Evolutionary conservation across 2,888 invertebrate genomes (phyloP).

Genomic region (Dicyrtoma fusca): DNA sequence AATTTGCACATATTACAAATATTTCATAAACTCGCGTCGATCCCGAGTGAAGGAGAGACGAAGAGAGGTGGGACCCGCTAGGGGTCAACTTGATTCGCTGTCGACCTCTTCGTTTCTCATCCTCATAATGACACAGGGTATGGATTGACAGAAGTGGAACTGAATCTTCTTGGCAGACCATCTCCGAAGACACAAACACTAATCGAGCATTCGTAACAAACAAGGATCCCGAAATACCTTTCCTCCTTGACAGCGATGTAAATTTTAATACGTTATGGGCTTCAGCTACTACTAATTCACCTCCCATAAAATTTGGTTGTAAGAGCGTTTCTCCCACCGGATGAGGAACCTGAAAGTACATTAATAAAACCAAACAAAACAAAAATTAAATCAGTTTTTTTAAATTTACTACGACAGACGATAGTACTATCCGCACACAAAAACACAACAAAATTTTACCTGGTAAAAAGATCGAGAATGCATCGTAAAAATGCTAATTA

Average conservation of each 20-base stretch:
- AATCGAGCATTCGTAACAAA: slow-evolving; percentile 92
- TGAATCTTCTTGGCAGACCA: slow-evolving; percentile 58
- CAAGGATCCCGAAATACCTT: slow-evolving; percentile 79
- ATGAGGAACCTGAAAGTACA: slow-evolving; percentile 47
- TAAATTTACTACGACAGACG: too few relatives aligned
- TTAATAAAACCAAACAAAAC: too few relatives aligned
- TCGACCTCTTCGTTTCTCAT: slow-evolving; percentile 34
- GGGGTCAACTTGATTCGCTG: slow-evolving; percentile 21
- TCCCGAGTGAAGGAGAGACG: slow-evolving; percentile 41
- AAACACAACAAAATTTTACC: too few relatives aligned
- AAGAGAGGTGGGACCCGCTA: slow-evolving; percentile 11
- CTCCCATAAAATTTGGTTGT: slow-evolving; percentile 62
- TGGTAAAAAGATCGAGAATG: too few relatives aligned
- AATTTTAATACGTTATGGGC: slow-evolving; percentile 82
- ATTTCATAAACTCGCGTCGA: slow-evolving; percentile 51
- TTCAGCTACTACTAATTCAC: slow-evolving; percentile 79
- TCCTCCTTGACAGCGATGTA: slow-evolving; percentile 77
- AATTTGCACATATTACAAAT: slow-evolving; percentile 51
- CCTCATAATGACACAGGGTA: slow-evolving; percentile 51
- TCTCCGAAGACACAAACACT: slow-evolving; percentile 76
- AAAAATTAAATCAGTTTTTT: too few relatives aligned
- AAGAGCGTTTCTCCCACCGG: slow-evolving; percentile 39
- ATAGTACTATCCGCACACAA: too few relatives aligned
- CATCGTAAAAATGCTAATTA: too few relatives aligned
- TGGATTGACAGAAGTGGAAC: slow-evolving; percentile 51